Evolutionary conservation across 2,797 vertebrate genomes (phyloP), one percentile per base, ranked within the genome.

Genomic region (Loris lydekkerianus): DNA sequence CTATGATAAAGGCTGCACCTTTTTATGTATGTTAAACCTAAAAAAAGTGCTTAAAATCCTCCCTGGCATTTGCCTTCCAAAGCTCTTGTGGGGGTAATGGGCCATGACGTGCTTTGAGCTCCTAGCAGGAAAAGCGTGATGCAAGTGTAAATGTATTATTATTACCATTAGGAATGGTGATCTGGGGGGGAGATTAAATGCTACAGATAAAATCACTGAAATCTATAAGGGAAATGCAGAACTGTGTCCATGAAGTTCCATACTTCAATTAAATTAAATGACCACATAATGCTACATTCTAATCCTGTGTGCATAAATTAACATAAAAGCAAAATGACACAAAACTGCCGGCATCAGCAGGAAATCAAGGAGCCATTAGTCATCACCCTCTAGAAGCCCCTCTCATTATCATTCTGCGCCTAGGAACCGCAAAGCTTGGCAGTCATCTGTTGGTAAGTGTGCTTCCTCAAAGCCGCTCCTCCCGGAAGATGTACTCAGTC

Each of bases 241-340:
- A 97, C 15, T 27, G 34, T 84, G 97, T 60, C 81, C 82, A 60
- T 81, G 97, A 93, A 93, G 86, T 95, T 87, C 91, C 73, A 82
- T 86, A 82, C 95, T 97, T 95, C 97, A 89, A 95, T 97, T 96
- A 96, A 96, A 94, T 97, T 91, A 96, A 97, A 97, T 95, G 95
- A 88, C 94, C 97, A 94, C 95, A 96, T 92, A 96, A 97, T 86
- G 93, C 94, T 95, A 94, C 94, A 95, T 95, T 97, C 96, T 96
- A 97, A 96, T 97, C 96, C 96, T 83, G 86, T 86, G 93, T 96
- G 97, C 97, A 96, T 97, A 97, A 97, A 96, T 97, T 96, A 97
- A 94, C 97, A 97, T 96, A 97, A 97, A 97, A 97, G 96, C 96
- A 97, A 97, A 97, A 96, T 93, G 95, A 95, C 93, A 95, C 53